Evolutionary conservation across 2,113 vertebrate genomes (phyloP), one percentile per base, ranked within the genome.

Genomic region (Butorides virescens): DNA sequence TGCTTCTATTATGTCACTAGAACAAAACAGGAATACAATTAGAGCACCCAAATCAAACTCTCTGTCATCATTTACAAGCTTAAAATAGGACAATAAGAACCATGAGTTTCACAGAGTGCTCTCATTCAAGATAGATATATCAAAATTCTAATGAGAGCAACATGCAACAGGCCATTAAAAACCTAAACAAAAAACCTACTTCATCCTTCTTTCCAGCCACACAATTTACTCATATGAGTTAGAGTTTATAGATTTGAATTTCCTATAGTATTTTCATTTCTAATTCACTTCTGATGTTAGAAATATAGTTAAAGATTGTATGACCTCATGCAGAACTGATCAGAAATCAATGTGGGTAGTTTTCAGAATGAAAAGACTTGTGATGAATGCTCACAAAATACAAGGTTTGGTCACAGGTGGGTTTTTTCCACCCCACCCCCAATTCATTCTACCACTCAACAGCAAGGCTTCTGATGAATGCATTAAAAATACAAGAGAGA

Each of bases 1-100:
- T 91, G 61, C 76, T 94, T 89, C 85, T 72, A 58, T 92, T 90
- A 70, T 47, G 65, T 85, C 93, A 93, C 61, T 11, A 32, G 65
- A 79, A 81, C 55, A 83, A 87, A 96, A 88, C 58, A 88, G 55
- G 44, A 94, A 79, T 36, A 88, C 53, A 93, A 81, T 90, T 86
- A 82, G 16, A 94, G 58, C 42, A 52, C 21, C 53, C 79, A 92
- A 91, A 92, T 92, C 62, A 90, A 95, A 79, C 49, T 47, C 58
- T 83, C n/a, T 76, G 82, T 82, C 61, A 63, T 85, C n/a, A 90
- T 80, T 79, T 55, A 50, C 16, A 86, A 67, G 26, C 56, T 93
- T 95, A 79, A 84, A 95, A 91, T 66, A 72, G 46, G 75, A 93
- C 83, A 81, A 32, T 22, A 76, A 82, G 79, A 80, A 78, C 26